Conservation (phyloP, 2,797 vertebrate species). For the Sebastes iracundus region DNA sequence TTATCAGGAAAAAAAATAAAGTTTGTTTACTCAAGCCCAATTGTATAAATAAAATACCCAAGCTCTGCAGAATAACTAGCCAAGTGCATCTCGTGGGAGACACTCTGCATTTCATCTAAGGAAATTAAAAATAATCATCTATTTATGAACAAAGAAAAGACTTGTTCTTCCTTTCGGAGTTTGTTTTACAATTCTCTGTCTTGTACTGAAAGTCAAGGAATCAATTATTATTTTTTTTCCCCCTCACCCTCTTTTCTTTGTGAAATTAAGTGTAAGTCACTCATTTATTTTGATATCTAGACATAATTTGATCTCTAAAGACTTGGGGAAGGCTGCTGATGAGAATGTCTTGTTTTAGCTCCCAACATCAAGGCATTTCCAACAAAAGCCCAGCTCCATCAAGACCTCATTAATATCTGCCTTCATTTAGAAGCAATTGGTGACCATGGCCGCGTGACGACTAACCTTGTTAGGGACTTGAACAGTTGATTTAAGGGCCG, state of each 20-base stretch:
- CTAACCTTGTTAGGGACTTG: conserved; percentile 66
- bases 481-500: conserved; percentile 50
- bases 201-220: conserved; percentile 68
- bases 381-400: conserved; percentile 65
- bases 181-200: conserved; percentile 65
- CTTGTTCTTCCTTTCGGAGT: conserved; percentile 58
- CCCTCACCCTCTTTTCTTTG: conserved; percentile 52
- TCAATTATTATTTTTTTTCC: conserved; percentile 57
- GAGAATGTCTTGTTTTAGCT: conserved; percentile 67
- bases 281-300: conserved; percentile 71
- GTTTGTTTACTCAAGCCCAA: conserved; percentile 65
- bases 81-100: conserved; percentile 72
- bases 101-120: conserved; percentile 79
- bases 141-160: conserved; percentile 80
- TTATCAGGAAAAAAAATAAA: conserved; percentile 43
- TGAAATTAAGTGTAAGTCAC: conserved; percentile 72
- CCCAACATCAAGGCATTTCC: conserved; percentile 66
- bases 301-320: conserved; percentile 79
- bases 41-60: conserved; percentile 73
- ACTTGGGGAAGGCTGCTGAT: conserved; percentile 65
- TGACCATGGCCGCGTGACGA: conserved; percentile 61
- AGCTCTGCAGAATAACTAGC: conserved; percentile 66
- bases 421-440: conserved; percentile 59
- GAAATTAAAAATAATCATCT: conserved; percentile 84
- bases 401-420: conserved; percentile 73